phyloP scores from a whole-genome alignment of 2,797 vertebrate genomes.

The Eulemur mongoz region DNA sequence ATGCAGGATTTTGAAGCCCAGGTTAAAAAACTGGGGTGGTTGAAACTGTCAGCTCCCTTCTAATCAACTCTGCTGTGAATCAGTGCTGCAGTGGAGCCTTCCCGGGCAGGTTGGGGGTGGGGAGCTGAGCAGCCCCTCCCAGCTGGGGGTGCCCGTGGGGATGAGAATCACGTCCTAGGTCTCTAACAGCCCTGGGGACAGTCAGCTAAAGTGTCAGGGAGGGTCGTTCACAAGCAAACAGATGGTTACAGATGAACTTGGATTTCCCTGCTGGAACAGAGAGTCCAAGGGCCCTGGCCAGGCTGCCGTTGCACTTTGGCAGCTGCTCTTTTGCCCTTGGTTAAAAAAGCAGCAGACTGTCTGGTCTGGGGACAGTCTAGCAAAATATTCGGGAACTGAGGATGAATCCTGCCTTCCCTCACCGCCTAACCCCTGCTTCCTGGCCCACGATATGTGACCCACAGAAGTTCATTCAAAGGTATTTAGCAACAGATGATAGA shows the following conservation, averaged over 20 bases:
- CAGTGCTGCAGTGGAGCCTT: background rate
- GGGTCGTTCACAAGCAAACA: background rate
- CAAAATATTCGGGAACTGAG: background rate
- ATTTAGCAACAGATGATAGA: background rate
- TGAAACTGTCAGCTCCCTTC: background rate
- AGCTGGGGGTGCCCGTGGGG: accelerated
- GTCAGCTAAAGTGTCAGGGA: accelerated
- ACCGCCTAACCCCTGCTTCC: background rate
- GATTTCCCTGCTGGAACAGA: background rate
- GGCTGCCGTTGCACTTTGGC: background rate
- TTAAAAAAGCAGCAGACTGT: background rate
- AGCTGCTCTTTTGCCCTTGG: background rate
- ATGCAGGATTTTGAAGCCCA: background rate
- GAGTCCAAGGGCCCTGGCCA: background rate
- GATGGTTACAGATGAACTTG: background rate
- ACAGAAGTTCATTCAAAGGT: background rate
- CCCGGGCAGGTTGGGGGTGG: background rate
- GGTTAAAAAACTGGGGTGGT: background rate
- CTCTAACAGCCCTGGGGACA: background rate
- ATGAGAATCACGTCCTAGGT: background rate
- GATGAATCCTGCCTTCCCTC: background rate
- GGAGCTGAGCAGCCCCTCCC: accelerated
- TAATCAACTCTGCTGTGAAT: background rate
- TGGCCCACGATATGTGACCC: too few relatives aligned
- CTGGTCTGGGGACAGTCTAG: background rate